Base-by-base conservation (phyloP, 1,140 invertebrate genomes). In the Pachypsylla venusta region DNA sequence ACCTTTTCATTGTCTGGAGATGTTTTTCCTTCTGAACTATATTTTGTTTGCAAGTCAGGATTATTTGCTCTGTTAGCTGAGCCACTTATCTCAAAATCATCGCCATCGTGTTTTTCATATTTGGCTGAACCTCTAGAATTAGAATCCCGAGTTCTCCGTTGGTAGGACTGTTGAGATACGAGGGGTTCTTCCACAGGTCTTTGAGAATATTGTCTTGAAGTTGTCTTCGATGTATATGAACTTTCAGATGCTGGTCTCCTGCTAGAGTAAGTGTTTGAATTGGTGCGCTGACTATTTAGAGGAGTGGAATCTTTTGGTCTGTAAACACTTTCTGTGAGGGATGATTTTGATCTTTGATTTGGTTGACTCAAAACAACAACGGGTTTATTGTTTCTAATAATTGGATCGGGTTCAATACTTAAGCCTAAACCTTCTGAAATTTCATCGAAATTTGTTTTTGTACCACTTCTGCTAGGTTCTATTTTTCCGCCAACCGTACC, bases 251-350 rank as follows among this genome's bases (percentile, higher is more conserved):
- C 7, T 10, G 42, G 42, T n/a, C n/a, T 5, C 16, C 42, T 48
- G 42, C 42, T 48, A 19, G 42, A 7, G n/a, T 48, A 48, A 4
- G 42, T 48, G 42, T 48, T 48, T 48, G 42, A 48, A 48, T n/a
- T 48, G 42, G 42, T 48, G 4, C 42, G 42, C 22, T 48, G 42
- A 48, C 42, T 48, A 5, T 10, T 48, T n/a, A 48, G n/a, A 19
- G 42, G n/a, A 48, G 42, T 4, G 16, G 42, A 35, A 35, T 35
- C 30, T 16, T 16, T 35, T 10, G 30, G 30, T 35, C 30, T 35
- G 30, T 35, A 35, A 10, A 35, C 16, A 35, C 42, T 48, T 48
- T 48, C 42, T 12, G 30, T 12, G 30, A 35, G 30, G 16, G 30
- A 35, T 35, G 30, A 35, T 35, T 35, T 35, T 10, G 30, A 35